Percentiles rank a stretch among this genome's conserved stretches.
phyloP scores from a whole-genome alignment of 2,797 vertebrate genomes.

The Brotogeris chrysoptera region DNA sequence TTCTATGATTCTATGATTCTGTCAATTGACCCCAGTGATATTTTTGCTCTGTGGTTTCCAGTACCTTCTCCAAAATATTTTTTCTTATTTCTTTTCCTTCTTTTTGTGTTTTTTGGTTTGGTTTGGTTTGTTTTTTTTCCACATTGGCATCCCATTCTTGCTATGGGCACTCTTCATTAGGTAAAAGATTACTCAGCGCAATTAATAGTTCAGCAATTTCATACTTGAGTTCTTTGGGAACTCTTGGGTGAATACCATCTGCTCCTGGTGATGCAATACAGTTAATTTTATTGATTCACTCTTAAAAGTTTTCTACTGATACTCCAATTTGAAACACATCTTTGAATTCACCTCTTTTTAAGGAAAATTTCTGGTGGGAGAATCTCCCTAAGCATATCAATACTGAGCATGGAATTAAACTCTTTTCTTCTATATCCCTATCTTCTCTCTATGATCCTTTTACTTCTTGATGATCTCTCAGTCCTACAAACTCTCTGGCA shows the following conservation, averaged over 20 bases:
- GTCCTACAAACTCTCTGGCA: neutral
- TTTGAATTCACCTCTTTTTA: neutral
- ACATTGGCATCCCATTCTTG: neutral
- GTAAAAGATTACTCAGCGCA: neutral
- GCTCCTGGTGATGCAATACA: neutral
- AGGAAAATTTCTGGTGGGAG: neutral
- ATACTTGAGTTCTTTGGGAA: neutral
- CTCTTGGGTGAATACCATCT: neutral
- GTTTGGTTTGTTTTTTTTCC: no score
- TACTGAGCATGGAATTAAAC: neutral
- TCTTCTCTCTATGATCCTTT: neutral
- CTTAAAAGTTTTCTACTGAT: neutral
- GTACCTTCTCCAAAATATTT: fast-evolving
- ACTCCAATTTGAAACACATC: neutral
- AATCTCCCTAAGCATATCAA: neutral
- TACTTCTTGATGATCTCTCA: constrained; percentile 22
- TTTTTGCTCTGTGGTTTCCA: neutral
- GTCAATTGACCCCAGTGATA: neutral
- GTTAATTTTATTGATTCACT: neutral
- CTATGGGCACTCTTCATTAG: neutral
- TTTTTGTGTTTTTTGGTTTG: no score
- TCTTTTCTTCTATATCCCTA: neutral
- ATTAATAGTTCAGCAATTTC: neutral
- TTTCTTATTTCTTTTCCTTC: fast-evolving
- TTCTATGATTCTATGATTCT: neutral